These are phyloP conservation scores for Diprion similis DNA, from an alignment of 1,140 invertebrate species.

Conservation along the genomic window DNA sequence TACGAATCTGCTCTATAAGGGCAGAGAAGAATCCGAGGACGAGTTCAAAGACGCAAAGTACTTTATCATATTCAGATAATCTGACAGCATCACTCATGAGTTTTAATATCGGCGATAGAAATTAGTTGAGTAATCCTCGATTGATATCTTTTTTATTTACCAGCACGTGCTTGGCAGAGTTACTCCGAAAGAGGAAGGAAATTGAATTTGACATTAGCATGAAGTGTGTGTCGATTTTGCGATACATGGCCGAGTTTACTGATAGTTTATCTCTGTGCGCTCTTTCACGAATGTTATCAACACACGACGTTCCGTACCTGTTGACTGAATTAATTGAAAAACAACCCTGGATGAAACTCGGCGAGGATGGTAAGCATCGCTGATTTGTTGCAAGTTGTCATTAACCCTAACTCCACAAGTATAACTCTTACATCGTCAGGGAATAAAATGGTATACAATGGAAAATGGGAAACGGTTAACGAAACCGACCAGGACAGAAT, in stretches of 20 bases:
- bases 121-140: slow-evolving; percentile 45
- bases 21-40: slow-evolving; percentile 47
- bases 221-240: slow-evolving; percentile 73
- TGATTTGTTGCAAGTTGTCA: slow-evolving; percentile 6
- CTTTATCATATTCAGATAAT: slow-evolving; percentile 12
- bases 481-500: slow-evolving; percentile 63
- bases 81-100: slow-evolving; percentile 13
- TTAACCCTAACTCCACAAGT: not conserved
- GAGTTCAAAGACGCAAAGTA: slow-evolving; percentile 36
- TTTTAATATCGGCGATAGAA: slow-evolving; percentile 50
- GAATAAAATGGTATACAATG: slow-evolving; percentile 54
- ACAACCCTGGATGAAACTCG: slow-evolving; percentile 73
- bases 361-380: slow-evolving; percentile 59
- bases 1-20: slow-evolving; percentile 61
- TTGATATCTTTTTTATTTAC: slow-evolving; percentile 55
- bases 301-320: slow-evolving; percentile 77
- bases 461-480: slow-evolving; percentile 69
- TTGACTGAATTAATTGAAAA: slow-evolving; percentile 71
- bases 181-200: slow-evolving; percentile 69
- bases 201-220: slow-evolving; percentile 76
- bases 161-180: slow-evolving; percentile 62
- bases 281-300: slow-evolving; percentile 68
- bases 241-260: slow-evolving; percentile 65
- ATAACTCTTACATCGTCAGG: slow-evolving; percentile 30
- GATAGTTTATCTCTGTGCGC: slow-evolving; percentile 69